A percentile compares a stretch with the other conserved stretches of the same genome.
Conservation (phyloP, 2,113 vertebrate species). For the Podiceps cristatus region DNA sequence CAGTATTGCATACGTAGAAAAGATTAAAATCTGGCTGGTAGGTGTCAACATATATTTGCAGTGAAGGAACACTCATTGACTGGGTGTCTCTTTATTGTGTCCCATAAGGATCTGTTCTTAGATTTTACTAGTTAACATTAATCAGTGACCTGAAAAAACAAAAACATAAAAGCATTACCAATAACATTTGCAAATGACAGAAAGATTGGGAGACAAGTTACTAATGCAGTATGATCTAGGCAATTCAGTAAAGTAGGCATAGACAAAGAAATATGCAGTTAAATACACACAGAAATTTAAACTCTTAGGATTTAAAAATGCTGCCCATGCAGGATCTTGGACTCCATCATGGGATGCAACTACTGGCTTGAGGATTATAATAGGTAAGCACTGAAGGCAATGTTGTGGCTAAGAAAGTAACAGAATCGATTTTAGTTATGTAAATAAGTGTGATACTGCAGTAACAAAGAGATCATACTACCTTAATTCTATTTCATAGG, state of each 20-base stretch:
- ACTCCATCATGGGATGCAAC: not conserved
- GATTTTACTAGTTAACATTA: conserved; percentile 17
- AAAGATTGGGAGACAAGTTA: not conserved
- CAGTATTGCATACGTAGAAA: not conserved
- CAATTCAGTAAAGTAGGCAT: not conserved
- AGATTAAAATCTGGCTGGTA: not conserved
- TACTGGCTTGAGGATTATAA: not conserved
- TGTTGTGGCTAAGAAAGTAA: not conserved
- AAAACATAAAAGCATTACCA: conserved; percentile 32
- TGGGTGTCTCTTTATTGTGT: not conserved
- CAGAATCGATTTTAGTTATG: not conserved
- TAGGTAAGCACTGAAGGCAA: not conserved
- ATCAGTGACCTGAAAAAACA: conserved; percentile 50
- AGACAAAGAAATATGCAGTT: not conserved
- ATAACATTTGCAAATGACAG: not conserved
- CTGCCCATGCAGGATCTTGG: not conserved
- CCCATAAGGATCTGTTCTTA: not conserved
- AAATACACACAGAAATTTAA: not conserved
- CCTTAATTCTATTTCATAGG: not conserved
- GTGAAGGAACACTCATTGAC: not conserved
- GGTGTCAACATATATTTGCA: not conserved
- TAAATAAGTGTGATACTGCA: not conserved
- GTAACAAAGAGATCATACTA: not conserved
- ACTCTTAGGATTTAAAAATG: not conserved
- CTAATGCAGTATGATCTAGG: not conserved